Conservation (phyloP, 2,113 vertebrate genomes). For the Mellivora capensis region DNA sequence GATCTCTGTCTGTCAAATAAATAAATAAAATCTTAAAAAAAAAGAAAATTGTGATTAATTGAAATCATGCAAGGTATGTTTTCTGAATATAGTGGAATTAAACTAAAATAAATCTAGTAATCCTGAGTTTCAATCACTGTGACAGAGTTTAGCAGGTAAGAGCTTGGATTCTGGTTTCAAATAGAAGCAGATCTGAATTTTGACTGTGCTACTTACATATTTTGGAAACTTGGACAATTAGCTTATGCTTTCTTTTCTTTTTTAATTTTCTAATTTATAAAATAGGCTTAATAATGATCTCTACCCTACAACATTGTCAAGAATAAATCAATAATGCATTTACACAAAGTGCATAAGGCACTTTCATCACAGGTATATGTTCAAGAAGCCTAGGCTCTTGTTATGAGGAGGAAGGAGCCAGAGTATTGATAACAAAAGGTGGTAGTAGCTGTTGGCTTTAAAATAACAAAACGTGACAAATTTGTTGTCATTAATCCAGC, state of each 20-base stretch:
- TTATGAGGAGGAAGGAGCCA: neutral
- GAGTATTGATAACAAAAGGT: neutral
- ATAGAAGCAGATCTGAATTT: constrained; percentile 18
- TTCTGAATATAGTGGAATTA: neutral
- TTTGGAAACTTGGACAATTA: neutral
- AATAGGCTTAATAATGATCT: neutral
- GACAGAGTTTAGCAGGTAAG: neutral
- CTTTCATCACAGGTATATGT: neutral
- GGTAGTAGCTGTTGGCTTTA: neutral
- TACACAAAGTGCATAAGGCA: neutral
- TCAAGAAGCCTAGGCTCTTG: neutral
- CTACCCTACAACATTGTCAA: neutral
- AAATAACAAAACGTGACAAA: neutral
- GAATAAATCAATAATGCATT: neutral
- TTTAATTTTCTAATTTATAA: neutral
- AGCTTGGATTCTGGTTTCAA: neutral
- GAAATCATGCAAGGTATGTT: neutral
- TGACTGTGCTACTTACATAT: neutral
- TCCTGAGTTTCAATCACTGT: neutral
- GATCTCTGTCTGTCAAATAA: too few relatives aligned
- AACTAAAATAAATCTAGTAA: neutral
- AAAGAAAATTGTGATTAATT: neutral
- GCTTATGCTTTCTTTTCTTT: neutral
- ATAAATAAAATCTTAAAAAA: too few relatives aligned
- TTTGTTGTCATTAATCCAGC: neutral